These are phyloP conservation scores for Spea multiplicata DNA, from an alignment of 2,113 vertebrate species.

Conservation along the genomic window DNA sequence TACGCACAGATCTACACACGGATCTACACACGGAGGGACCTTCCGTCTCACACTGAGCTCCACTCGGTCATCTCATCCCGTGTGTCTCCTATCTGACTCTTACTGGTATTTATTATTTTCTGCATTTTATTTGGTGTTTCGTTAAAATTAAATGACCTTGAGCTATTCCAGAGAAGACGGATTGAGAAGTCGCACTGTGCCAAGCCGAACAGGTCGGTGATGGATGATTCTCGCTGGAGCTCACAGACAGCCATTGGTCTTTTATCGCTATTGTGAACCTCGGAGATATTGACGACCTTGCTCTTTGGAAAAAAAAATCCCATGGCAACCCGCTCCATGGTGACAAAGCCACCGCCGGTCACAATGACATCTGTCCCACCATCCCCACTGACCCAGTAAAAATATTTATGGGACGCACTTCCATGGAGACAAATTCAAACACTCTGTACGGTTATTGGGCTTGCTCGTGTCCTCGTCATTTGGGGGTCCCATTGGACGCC, in stretches of 20 bases:
- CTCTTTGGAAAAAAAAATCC: background rate
- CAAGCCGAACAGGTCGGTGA: no score
- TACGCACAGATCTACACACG: no score
- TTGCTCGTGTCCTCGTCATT: background rate
- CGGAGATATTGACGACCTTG: background rate
- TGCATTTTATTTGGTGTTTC: no score
- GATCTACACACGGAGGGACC: background rate
- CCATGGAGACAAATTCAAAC: background rate
- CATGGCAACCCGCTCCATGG: constrained; percentile 13
- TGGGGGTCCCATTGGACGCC: no score
- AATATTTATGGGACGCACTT: constrained; percentile 25
- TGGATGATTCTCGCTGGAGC: no score
- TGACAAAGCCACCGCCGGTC: constrained; percentile 4
- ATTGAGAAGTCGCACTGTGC: no score
- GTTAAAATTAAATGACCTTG: no score
- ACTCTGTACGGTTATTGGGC: background rate
- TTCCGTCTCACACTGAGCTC: no score
- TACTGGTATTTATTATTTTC: no score
- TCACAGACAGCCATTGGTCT: background rate
- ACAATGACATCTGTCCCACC: background rate
- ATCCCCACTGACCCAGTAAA: constrained; percentile 19
- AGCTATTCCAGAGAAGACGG: no score
- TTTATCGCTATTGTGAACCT: background rate
- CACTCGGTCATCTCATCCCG: no score
- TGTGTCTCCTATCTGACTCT: no score